Conservation (phyloP, 2,113 vertebrate genomes). For the Platanista minor region DNA sequence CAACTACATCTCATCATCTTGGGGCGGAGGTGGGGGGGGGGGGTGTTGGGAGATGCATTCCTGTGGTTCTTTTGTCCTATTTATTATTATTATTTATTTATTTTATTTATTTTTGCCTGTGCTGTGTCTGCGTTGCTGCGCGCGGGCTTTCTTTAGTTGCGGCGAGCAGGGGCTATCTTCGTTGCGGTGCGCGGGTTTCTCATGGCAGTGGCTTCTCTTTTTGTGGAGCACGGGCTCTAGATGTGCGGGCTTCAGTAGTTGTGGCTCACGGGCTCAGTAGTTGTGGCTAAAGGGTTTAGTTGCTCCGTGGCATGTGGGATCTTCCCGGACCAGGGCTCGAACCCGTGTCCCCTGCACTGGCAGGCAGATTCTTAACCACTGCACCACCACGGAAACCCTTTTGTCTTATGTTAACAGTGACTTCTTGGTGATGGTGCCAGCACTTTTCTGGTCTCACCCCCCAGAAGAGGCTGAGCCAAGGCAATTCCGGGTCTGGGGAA, state of each 20-base stretch:
- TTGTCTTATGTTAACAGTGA: not conserved
- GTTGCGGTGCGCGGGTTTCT: too few species aligned
- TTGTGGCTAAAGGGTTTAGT: too few species aligned
- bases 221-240: too few species aligned
- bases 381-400: not conserved
- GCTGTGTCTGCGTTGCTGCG: too few species aligned
- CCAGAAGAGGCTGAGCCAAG: not conserved
- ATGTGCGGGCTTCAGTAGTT: too few species aligned
- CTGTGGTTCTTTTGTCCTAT: not conserved
- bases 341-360: not conserved
- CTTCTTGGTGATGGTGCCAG: not conserved
- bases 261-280: too few species aligned
- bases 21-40: not conserved
- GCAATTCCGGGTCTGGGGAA: not conserved
- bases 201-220: too few species aligned
- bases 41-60: not conserved
- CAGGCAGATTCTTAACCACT: not conserved
- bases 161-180: too few species aligned
- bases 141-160: too few species aligned
- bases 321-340: not conserved
- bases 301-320: not conserved
- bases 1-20: not conserved
- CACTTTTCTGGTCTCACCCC: not conserved
- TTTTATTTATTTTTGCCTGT: too few species aligned
- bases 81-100: not conserved